Evolutionary conservation across 2,888 invertebrate genomes (phyloP), one percentile per base, ranked within the genome.

Genomic region (Noctua comes): DNA sequence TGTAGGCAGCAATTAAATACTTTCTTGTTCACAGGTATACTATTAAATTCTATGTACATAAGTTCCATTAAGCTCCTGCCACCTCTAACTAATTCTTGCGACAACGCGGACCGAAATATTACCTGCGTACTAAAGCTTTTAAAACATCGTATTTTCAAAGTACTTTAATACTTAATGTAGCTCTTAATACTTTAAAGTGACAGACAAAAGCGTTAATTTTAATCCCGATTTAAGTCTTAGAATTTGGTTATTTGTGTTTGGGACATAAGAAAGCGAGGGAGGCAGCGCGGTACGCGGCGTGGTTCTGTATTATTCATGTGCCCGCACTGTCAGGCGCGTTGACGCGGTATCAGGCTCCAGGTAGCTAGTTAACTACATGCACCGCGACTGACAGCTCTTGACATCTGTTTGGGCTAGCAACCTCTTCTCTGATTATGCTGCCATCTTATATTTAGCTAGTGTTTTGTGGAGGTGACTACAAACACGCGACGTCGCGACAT

Each of bases 51-150:
- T 82, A 71, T n/a, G 31, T 71, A 64, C 68, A n/a, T 59, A 76
- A 62, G 54, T 73, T 73, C 80, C 69, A 73, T 80, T 84, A 85
- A 68, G 64, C 51, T 24, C n/a, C 40, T 73, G 65, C 27, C 64
- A 66, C 48, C 51, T 84, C 57, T 65, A 48, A 59, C 69, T 71
- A 69, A 73, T 79, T 76, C 84, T 66, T 76, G 59, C 62, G 51
- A 73, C 59, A 79, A 71, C 27, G 36, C 51, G 62, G 27, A 51
- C 72, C 27, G 18, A 70, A 84, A 73, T 64, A 71, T 84, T 76
- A 76, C 84, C 75, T 71, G 66, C 59, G 64, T 64, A 84, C 71
- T 86, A 84, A 86, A 66, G 87, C 84, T 84, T 84, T 86, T 84
- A 84, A 73, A 86, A 84, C 76, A 69, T 79, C 71, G 57, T 76